Evolutionary conservation across 2,113 vertebrate genomes (phyloP).

Genomic region (Notothenia rossii): DNA sequence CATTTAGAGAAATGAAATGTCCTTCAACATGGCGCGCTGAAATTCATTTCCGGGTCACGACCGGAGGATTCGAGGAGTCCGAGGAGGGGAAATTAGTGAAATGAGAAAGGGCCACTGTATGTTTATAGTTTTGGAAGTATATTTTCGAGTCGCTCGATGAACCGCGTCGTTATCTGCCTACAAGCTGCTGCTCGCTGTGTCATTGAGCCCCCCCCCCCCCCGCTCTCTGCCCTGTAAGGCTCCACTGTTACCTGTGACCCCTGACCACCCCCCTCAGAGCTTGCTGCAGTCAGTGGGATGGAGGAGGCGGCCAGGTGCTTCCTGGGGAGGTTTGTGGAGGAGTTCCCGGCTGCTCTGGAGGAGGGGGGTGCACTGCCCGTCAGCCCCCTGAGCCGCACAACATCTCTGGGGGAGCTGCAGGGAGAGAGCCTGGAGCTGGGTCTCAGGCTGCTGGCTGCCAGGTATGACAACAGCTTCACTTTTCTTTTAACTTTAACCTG

Average conservation of each 20-base stretch:
- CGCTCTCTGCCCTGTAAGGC: not conserved
- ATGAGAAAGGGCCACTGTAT: too few species aligned
- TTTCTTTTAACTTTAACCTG: too few species aligned
- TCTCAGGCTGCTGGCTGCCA: slow-evolving; percentile 82
- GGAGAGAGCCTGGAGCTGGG: slow-evolving; percentile 88
- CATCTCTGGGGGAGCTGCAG: slow-evolving; percentile 85
- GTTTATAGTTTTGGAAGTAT: too few species aligned
- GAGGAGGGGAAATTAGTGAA: too few species aligned
- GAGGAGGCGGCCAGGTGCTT: slow-evolving; percentile 74
- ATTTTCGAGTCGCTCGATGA: too few species aligned
- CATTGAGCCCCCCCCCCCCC: too few species aligned
- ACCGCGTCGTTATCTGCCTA: too few species aligned
- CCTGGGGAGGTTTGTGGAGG: slow-evolving; percentile 81
- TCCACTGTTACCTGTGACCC: not conserved
- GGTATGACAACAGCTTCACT: slow-evolving; percentile 78
- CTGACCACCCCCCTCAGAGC: slow-evolving; percentile 4
- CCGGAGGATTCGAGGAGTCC: too few species aligned
- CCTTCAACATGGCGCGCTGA: too few species aligned
- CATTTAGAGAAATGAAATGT: too few species aligned
- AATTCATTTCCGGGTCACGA: too few species aligned
- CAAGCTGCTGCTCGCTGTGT: too few species aligned
- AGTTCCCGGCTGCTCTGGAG: slow-evolving; percentile 84
- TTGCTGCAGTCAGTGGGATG: slow-evolving; percentile 30
- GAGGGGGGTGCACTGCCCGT: slow-evolving; percentile 80
- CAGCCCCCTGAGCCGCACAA: slow-evolving; percentile 69